Conservation (phyloP, 2,888 invertebrate species). For the Sericinus montela region DNA sequence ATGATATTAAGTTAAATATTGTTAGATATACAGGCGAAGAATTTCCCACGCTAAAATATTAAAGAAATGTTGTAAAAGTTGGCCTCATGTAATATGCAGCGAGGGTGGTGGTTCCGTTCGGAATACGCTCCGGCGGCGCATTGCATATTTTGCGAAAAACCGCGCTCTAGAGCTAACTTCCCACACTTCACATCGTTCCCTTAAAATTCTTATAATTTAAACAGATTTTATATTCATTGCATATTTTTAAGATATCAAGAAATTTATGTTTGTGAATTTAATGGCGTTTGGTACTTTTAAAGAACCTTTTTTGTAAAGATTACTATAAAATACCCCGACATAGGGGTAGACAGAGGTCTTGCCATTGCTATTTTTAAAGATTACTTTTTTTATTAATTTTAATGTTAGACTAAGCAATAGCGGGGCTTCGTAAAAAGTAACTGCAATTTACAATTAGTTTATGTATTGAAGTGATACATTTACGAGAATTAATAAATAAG, state of each 20-base stretch:
- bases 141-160: constrained; percentile 59
- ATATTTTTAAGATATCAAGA: background rate
- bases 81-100: constrained; percentile 71
- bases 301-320: no score
- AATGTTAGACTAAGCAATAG: no score
- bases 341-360: no score
- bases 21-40: constrained; percentile 28
- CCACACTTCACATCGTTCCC: constrained; percentile 32
- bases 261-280: no score
- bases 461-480: no score
- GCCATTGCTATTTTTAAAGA: no score
- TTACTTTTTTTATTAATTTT: no score
- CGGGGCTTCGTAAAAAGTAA: no score
- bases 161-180: constrained; percentile 44
- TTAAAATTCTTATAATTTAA: constrained; percentile 32
- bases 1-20: constrained; percentile 2
- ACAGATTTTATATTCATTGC: constrained; percentile 19
- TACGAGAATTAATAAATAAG: no score
- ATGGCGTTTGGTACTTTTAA: no score
- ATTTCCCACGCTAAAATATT: constrained; percentile 64
- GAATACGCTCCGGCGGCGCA: constrained; percentile 40
- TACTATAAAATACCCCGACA: no score
- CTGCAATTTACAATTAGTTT: no score
- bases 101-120: constrained; percentile 38
- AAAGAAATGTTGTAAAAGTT: constrained; percentile 67